A percentile compares a stretch with the other conserved stretches of the same genome.
Evolutionary conservation across 2,888 invertebrate genomes (phyloP).

Genomic region (Cacoxenus indagator): DNA sequence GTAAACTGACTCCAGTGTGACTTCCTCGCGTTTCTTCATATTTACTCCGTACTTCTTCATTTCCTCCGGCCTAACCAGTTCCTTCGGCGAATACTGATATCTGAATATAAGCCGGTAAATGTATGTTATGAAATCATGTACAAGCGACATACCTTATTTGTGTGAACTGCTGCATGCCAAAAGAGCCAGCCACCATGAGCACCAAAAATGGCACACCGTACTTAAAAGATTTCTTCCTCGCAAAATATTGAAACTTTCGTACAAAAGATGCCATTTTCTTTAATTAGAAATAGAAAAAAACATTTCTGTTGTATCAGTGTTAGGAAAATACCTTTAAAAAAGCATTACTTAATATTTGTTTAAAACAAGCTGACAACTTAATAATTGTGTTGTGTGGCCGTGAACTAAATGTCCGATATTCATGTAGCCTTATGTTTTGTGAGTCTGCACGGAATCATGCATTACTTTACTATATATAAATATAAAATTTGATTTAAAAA

Average conservation of each 20-base stretch:
- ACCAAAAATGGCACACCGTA: constrained; percentile 82
- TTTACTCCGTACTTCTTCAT: constrained; percentile 77
- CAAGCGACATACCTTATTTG: constrained; percentile 75
- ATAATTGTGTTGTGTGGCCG: background rate
- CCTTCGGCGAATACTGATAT: constrained; percentile 75
- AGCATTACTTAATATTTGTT: too few relatives aligned
- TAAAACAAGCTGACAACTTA: background rate
- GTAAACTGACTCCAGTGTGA: constrained; percentile 81
- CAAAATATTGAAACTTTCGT: constrained; percentile 50
- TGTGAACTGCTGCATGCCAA: constrained; percentile 82
- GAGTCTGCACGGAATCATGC: too few relatives aligned
- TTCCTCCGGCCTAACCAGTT: constrained; percentile 76
- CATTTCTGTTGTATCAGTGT: too few relatives aligned
- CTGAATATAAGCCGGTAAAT: constrained; percentile 58
- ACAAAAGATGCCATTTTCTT: constrained; percentile 25
- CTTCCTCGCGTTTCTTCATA: constrained; percentile 77
- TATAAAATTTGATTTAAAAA: too few relatives aligned
- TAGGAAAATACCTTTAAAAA: too few relatives aligned
- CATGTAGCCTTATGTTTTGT: too few relatives aligned
- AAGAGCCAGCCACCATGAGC: constrained; percentile 82
- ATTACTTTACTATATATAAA: too few relatives aligned
- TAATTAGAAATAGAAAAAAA: too few relatives aligned
- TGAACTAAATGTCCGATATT: too few relatives aligned
- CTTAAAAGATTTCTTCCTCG: constrained; percentile 70
- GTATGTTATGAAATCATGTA: background rate